Percentiles rank a stretch among this genome's conserved stretches.
phyloP scores from a whole-genome alignment of 2,797 vertebrate genomes.

The Enteromius thamalakanensis region DNA sequence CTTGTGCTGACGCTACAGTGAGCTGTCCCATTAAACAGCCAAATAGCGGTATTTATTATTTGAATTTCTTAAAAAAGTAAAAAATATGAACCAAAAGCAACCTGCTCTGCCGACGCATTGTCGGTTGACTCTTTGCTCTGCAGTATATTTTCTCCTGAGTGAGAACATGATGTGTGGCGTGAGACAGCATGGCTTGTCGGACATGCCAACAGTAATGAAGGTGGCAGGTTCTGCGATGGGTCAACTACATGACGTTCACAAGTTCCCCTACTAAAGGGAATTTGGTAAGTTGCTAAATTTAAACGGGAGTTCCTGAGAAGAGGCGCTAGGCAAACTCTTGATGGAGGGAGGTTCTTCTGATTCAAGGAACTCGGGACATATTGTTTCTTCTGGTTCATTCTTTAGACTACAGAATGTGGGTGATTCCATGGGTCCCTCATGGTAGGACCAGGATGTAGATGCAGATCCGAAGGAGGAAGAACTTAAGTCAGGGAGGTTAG shows the following conservation, averaged over 20 bases:
- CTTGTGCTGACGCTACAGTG: too few relatives aligned
- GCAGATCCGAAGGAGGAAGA: conserved; percentile 52
- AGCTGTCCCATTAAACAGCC: too few relatives aligned
- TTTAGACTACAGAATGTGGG: conserved; percentile 28
- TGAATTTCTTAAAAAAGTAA: background rate
- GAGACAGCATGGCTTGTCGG: background rate
- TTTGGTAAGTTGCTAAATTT: conserved; percentile 70
- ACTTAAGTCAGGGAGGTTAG: conserved; percentile 28
- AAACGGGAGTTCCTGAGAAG: conserved; percentile 62
- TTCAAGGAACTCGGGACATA: conserved; percentile 63
- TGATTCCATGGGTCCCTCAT: conserved; percentile 35
- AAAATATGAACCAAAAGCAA: too few relatives aligned
- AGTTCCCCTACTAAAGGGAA: conserved; percentile 61
- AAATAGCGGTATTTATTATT: background rate
- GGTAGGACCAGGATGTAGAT: conserved; percentile 59
- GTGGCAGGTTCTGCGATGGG: background rate
- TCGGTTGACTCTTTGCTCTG: background rate
- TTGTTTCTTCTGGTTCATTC: conserved; percentile 80
- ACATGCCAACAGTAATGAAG: background rate
- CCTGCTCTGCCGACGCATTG: background rate
- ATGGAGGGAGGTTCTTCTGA: conserved; percentile 52
- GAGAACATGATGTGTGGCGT: background rate
- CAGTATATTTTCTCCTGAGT: background rate
- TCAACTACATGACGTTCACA: background rate
- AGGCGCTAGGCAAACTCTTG: conserved; percentile 68